phyloP scores from a whole-genome alignment of 2,888 invertebrate species.

The Drosophila testacea region DNA sequence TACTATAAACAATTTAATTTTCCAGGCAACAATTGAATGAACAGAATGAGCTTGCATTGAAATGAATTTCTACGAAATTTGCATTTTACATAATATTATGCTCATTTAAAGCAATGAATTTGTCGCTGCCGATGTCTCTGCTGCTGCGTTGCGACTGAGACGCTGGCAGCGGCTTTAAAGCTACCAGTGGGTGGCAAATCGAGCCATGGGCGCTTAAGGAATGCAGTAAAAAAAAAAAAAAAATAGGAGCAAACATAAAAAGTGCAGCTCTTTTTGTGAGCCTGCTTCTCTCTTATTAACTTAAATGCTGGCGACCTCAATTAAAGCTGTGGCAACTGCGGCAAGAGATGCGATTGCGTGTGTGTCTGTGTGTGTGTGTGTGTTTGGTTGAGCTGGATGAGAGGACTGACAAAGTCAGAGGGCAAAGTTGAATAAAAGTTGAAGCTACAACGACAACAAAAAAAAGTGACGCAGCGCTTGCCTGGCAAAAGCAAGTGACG shows the following conservation, averaged over 20 bases:
- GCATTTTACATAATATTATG: slow-evolving; percentile 61
- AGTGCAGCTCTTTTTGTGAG: slow-evolving; percentile 30
- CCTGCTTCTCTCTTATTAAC: slow-evolving; percentile 49
- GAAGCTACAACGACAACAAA: slow-evolving; percentile 44
- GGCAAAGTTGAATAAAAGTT: slow-evolving; percentile 82
- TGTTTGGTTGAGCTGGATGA: slow-evolving; percentile 3
- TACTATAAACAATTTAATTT: slow-evolving; percentile 3
- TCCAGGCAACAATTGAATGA: slow-evolving; percentile 5
- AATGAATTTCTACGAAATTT: slow-evolving; percentile 38
- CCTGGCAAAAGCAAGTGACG: slow-evolving; percentile 64
- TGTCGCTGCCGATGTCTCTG: slow-evolving; percentile 18
- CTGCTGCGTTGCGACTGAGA: slow-evolving; percentile 19
- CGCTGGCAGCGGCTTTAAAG: slow-evolving; percentile 59
- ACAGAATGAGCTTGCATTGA: slow-evolving; percentile 32
- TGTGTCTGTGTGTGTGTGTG: background rate
- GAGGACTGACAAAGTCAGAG: slow-evolving; percentile 72
- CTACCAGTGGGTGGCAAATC: slow-evolving; percentile 53
- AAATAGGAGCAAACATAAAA: background rate
- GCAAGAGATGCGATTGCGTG: slow-evolving; percentile 11
- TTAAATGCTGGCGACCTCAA: slow-evolving; percentile 84
- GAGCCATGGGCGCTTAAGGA: slow-evolving; percentile 54
- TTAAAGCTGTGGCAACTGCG: slow-evolving; percentile 68
- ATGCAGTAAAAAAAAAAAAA: slow-evolving; percentile 16
- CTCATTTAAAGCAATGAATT: slow-evolving; percentile 61
- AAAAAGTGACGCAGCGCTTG: slow-evolving; percentile 74